A percentile compares a stretch with the other conserved stretches of the same genome.
phyloP scores from a whole-genome alignment of 2,797 vertebrate genomes.

The Chelon labrosus region DNA sequence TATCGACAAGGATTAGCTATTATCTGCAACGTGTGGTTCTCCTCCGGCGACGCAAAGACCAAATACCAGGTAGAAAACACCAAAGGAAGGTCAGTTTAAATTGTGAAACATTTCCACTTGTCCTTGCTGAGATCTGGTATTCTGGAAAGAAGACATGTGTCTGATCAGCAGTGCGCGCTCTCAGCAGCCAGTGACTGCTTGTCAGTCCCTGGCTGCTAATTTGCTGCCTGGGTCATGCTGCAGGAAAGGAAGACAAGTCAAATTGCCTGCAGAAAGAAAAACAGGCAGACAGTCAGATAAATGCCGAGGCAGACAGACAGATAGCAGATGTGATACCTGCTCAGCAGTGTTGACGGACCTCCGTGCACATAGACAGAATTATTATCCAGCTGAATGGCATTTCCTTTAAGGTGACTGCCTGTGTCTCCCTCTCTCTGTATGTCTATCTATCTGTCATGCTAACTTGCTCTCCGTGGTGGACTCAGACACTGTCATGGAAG shows the following conservation, averaged over 20 bases:
- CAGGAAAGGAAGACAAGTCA: slow-evolving; percentile 27
- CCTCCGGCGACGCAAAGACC: slow-evolving; percentile 1
- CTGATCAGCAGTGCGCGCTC: slow-evolving; percentile 35
- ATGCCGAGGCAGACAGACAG: slow-evolving; percentile 17
- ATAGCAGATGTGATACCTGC: slow-evolving; percentile 34
- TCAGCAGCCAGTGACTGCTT: slow-evolving; percentile 37
- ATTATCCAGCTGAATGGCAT: slow-evolving; percentile 62
- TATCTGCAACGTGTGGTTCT: neutral
- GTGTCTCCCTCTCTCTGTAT: slow-evolving; percentile 21
- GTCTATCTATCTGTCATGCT: slow-evolving; percentile 38
- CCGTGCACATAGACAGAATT: slow-evolving; percentile 42
- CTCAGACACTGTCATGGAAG: slow-evolving; percentile 36
- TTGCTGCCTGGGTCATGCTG: slow-evolving; percentile 46
- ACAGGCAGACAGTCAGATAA: slow-evolving; percentile 27
- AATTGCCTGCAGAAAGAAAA: slow-evolving; percentile 31
- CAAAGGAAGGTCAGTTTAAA: slow-evolving; percentile 31
- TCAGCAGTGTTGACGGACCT: slow-evolving; percentile 35
- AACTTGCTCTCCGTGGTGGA: slow-evolving; percentile 25
- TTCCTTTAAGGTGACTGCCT: slow-evolving; percentile 66
- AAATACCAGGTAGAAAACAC: neutral
- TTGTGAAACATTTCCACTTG: slow-evolving; percentile 19
- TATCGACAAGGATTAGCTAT: neutral
- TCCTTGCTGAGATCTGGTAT: slow-evolving; percentile 21
- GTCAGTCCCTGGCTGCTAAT: slow-evolving; percentile 50
- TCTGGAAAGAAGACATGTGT: slow-evolving; percentile 27